Conservation (phyloP, 2,113 vertebrate genomes). For the Boulengeromyrus knoepffleri region DNA sequence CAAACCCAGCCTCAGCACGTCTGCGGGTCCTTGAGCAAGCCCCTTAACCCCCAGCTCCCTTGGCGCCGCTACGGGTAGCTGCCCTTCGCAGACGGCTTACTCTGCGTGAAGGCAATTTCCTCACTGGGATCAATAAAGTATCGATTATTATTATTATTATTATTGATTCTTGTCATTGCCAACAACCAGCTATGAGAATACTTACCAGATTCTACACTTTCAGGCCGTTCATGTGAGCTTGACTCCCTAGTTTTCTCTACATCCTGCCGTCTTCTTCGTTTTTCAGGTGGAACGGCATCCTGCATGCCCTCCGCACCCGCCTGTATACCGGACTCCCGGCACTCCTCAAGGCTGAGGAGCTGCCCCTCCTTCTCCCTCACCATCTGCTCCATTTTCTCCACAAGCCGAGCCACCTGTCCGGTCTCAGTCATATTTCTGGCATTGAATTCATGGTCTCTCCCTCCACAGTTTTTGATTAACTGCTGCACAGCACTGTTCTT, state of each 20-base stretch:
- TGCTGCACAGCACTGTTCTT: background rate
- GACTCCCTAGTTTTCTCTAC: background rate
- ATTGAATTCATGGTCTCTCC: background rate
- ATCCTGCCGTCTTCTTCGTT: background rate
- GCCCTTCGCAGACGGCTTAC: no score
- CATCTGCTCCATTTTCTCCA: constrained; percentile 25
- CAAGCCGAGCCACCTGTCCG: constrained; percentile 17
- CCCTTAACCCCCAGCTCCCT: no score
- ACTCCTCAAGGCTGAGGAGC: constrained; percentile 21
- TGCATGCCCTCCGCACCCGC: background rate
- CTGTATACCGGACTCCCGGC: background rate
- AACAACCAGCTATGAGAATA: background rate
- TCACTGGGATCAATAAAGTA: no score
- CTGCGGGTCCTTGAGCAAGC: no score
- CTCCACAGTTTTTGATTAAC: constrained; percentile 29
- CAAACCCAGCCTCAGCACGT: no score
- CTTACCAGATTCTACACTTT: background rate
- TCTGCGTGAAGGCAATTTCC: no score
- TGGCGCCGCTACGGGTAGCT: no score
- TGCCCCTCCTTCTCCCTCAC: constrained; percentile 18
- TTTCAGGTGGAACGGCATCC: background rate
- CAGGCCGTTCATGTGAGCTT: background rate
- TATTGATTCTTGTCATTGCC: background rate
- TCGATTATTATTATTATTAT: background rate
- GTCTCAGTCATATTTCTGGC: background rate